Conservation (phyloP, 2,888 invertebrate genomes). For the Brassicogethes aeneus region DNA sequence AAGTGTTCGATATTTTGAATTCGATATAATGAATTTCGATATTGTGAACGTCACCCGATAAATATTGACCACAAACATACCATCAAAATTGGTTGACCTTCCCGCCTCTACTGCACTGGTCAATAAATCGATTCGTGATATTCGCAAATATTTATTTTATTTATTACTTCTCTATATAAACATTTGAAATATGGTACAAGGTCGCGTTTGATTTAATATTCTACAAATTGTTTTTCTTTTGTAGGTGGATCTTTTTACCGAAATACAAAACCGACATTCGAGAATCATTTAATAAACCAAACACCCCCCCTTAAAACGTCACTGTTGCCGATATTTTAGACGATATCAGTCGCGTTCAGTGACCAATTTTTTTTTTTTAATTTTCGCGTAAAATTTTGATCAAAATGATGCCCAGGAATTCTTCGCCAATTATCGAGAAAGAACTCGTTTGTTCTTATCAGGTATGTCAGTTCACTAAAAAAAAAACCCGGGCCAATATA, state of each 20-base stretch:
- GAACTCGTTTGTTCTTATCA: conserved; percentile 59
- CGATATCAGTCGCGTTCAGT: neutral
- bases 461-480: conserved; percentile 42
- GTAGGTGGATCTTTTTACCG: neutral
- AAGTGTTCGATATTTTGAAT: too few relatives aligned
- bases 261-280: neutral
- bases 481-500: conserved; percentile 8
- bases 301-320: too few relatives aligned
- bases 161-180: too few relatives aligned
- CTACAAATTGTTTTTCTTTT: neutral
- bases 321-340: neutral
- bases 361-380: neutral
- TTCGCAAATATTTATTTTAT: too few relatives aligned
- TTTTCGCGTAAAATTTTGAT: neutral
- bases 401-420: conserved; percentile 51
- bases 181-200: too few relatives aligned
- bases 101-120: too few relatives aligned
- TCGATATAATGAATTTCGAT: too few relatives aligned
- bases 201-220: too few relatives aligned
- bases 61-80: too few relatives aligned
- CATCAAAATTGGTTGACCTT: too few relatives aligned
- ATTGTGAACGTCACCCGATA: too few relatives aligned
- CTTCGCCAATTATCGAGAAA: conserved; percentile 57
- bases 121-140: too few relatives aligned
- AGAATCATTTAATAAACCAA: neutral